A percentile compares a stretch with the other conserved stretches of the same genome.
Evolutionary conservation across 1,140 invertebrate genomes (phyloP).

Genomic region (Hylaeus volcanicus): DNA sequence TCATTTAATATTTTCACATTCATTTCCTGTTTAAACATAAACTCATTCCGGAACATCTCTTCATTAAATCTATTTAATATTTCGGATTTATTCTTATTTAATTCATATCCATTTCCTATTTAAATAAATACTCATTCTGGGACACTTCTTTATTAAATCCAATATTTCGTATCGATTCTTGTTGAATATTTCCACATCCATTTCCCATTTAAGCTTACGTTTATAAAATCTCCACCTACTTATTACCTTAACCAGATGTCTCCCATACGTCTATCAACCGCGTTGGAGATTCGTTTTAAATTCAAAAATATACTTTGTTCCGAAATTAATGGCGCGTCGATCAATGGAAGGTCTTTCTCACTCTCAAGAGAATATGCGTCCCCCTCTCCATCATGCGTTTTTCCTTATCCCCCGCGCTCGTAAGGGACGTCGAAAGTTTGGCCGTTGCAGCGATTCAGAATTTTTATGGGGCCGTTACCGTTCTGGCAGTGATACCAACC

Average conservation of each 20-base stretch:
- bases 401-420: conserved; percentile 48
- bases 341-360: not conserved
- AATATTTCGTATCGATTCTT: no score
- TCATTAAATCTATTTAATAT: no score
- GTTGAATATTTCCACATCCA: no score
- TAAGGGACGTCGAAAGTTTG: conserved; percentile 68
- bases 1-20: no score
- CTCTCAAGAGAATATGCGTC: not conserved
- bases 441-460: conserved; percentile 72
- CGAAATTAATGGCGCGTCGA: conserved; percentile 14
- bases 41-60: no score
- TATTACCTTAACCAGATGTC: not conserved
- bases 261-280: not conserved
- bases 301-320: conserved; percentile 1
- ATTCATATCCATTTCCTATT: no score
- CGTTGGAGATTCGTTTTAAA: not conserved
- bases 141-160: no score
- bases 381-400: not conserved
- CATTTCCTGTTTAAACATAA: no score
- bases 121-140: no score
- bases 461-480: conserved; percentile 76
- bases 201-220: no score
- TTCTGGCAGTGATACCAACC: conserved; percentile 58
- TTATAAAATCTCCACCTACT: no score
- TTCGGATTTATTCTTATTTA: no score